These are phyloP conservation scores for Esox masquinongy DNA, from an alignment of 2,797 vertebrate species.

Conservation along the genomic window DNA sequence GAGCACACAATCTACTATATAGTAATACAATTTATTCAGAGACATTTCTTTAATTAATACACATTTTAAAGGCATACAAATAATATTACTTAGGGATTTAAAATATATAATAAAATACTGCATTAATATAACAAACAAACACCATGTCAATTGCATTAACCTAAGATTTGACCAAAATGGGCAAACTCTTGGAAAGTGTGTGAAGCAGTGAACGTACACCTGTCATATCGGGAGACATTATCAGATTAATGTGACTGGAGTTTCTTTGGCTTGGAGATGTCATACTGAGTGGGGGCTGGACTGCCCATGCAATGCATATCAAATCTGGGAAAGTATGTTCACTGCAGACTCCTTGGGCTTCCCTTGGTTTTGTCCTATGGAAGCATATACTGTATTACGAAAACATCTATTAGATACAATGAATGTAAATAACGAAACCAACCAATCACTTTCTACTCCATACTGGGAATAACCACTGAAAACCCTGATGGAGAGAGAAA, in stretches of 20 bases:
- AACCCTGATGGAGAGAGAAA: no score
- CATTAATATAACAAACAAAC: background rate
- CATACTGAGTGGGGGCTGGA: no score
- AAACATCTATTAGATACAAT: no score
- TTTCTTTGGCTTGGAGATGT: background rate
- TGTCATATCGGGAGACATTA: background rate
- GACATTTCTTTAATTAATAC: background rate
- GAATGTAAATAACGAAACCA: no score
- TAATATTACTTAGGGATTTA: background rate
- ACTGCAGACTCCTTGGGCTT: no score
- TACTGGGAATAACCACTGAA: no score
- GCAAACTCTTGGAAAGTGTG: background rate
- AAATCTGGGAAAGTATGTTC: background rate
- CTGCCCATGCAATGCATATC: background rate
- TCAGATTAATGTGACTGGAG: background rate
- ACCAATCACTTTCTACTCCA: no score
- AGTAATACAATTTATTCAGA: background rate
- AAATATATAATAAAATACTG: background rate
- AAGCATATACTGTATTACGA: no score
- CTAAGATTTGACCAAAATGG: background rate
- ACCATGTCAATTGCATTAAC: background rate
- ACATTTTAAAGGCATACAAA: background rate
- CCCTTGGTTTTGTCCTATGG: no score
- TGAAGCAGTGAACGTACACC: background rate
- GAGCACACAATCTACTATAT: slow-evolving; percentile 6